Evolutionary conservation across 2,113 vertebrate species (phyloP).

Genomic region (Elanus axillaris): DNA sequence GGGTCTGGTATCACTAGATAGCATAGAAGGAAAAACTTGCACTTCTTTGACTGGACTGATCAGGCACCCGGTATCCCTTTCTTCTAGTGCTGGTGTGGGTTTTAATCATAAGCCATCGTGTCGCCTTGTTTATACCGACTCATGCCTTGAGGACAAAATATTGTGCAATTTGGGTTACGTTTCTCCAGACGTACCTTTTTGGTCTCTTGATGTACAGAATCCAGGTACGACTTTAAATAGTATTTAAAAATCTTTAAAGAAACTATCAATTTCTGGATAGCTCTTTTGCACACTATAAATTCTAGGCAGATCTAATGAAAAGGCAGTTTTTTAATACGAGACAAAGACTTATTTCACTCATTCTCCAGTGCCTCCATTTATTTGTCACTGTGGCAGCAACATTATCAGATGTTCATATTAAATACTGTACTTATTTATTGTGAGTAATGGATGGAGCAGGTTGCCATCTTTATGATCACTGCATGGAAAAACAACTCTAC

Average conservation of each 20-base stretch:
- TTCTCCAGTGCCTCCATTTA: constrained; percentile 17
- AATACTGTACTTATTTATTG: constrained; percentile 22
- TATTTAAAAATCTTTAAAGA: constrained; percentile 35
- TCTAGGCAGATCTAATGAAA: constrained; percentile 31
- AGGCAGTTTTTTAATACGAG: constrained; percentile 40
- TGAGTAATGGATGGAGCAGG: constrained; percentile 21
- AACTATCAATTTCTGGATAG: background rate
- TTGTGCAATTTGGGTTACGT: background rate
- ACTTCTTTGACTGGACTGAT: background rate
- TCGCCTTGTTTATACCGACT: background rate
- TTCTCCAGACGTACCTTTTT: background rate
- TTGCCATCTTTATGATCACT: background rate
- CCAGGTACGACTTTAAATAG: background rate
- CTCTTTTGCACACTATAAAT: constrained; percentile 21
- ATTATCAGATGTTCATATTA: constrained; percentile 13
- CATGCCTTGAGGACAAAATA: background rate
- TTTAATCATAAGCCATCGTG: background rate
- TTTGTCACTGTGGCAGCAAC: constrained; percentile 41
- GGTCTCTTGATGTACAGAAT: background rate
- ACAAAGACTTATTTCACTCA: constrained; percentile 52
- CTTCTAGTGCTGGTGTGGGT: background rate
- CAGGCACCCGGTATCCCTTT: background rate
- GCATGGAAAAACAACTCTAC: background rate
- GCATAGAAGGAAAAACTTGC: background rate
- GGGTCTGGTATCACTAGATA: background rate